Evolutionary conservation across 2,888 invertebrate species (phyloP), one percentile per base, ranked within the genome.

Genomic region (Xanthia togata): DNA sequence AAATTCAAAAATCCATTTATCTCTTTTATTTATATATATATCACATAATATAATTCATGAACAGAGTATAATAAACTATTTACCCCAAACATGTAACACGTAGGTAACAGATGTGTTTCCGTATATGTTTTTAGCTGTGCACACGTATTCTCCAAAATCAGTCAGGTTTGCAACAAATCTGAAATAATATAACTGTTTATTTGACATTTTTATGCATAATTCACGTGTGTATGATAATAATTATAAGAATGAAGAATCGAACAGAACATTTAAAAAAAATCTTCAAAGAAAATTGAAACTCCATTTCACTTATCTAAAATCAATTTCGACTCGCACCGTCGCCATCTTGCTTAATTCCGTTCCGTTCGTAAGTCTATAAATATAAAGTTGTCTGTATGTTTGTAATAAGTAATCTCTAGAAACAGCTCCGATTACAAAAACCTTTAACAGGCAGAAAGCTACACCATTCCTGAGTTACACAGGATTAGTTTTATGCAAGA

Each of bases 101-200:
- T 95, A 96, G 12, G 93, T 92, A 8, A 93, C 82, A 3, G 93
- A 91, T 0, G 91, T 93, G 38, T 94, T 95, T 6, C 97, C 97
- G 89, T 96, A 97, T 64, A 94, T 90, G 88, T 97, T 98, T 65
- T 90, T 92, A 1, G 97, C 97, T 12, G 94, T 87, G 87, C 98
- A 98, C 4, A 94, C 95, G 88, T 97, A 98, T 53, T 96, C 93
- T 0, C 97, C 97, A 65, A 97, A 96, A 90, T 97, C 97, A 1
- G 96, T 96, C 47, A 95, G 86, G 82, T 97, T 96, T 0, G 97
- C 97, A 5, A 96, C 93, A 75, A 97, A 96, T 79, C 97, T 97
- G 89, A 55, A 92, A 91, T 38, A 26, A 17, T 4, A 67, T 17
- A 0, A 3, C 5, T 9, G 12, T 31, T 65, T 35, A n/a, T 35